phyloP scores from a whole-genome alignment of 2,113 vertebrate genomes.

The Petrocephalus microphthalmus region DNA sequence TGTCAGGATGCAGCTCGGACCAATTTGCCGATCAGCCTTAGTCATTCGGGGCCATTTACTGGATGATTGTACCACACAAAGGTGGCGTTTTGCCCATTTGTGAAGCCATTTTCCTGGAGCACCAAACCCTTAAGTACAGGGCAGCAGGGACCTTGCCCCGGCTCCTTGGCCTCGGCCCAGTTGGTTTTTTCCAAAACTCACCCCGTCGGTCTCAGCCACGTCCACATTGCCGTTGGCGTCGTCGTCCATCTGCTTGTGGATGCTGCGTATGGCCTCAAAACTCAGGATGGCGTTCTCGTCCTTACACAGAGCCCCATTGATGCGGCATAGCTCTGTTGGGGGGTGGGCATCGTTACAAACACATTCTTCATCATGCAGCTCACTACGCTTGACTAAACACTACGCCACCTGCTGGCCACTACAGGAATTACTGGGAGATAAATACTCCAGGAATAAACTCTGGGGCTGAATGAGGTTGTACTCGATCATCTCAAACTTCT shows the following conservation, averaged over 20 bases:
- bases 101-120: neutral
- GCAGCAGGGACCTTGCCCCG: neutral
- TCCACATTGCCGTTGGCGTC: constrained; percentile 90
- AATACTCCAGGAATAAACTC: neutral
- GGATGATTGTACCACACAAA: neutral
- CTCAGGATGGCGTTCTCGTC: constrained; percentile 77
- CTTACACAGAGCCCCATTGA: constrained; percentile 70
- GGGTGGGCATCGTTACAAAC: neutral
- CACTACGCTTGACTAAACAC: neutral
- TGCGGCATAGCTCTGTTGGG: constrained; percentile 71
- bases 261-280: constrained; percentile 81
- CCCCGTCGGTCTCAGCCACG: constrained; percentile 81
- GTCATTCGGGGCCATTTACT: neutral
- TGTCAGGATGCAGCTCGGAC: neutral
- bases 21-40: neutral
- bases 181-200: constrained; percentile 36
- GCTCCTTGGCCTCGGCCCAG: neutral
- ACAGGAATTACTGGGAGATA: neutral
- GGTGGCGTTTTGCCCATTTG: neutral
- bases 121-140: neutral
- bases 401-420: neutral
- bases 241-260: constrained; percentile 92
- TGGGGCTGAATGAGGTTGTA: neutral
- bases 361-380: neutral
- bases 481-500: neutral